phyloP scores from a whole-genome alignment of 2,113 vertebrate genomes.

The Takifugu flavidus region DNA sequence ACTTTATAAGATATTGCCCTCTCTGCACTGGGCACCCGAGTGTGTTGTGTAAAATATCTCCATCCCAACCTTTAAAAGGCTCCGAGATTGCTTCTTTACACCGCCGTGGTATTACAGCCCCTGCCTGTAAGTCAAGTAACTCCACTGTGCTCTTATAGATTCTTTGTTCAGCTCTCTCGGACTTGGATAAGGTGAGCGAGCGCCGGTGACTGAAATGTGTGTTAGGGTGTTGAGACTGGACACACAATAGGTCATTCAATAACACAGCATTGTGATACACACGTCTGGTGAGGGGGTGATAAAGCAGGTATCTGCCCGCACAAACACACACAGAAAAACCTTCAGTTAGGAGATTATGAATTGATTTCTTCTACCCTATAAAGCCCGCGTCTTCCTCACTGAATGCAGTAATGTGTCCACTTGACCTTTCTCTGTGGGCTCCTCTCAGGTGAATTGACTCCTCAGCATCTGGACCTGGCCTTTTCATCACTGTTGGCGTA shows the following conservation, averaged over 20 bases:
- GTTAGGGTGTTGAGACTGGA: constrained; percentile 48
- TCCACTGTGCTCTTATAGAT: constrained; percentile 47
- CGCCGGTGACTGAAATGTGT: constrained; percentile 39
- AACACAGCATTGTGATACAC: constrained; percentile 46
- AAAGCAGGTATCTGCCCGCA: constrained; percentile 23
- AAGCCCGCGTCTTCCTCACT: constrained; percentile 62
- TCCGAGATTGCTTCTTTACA: constrained; percentile 41
- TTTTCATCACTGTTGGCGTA: constrained; percentile 63
- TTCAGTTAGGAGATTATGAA: constrained; percentile 74
- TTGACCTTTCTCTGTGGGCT: constrained; percentile 72
- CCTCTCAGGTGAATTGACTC: constrained; percentile 73
- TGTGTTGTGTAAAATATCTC: constrained; percentile 46
- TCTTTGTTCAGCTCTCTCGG: constrained; percentile 27
- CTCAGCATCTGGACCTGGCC: constrained; percentile 71
- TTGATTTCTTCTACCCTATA: constrained; percentile 73
- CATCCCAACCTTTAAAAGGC: constrained; percentile 34
- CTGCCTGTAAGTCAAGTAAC: constrained; percentile 23
- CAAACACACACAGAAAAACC: constrained; percentile 44
- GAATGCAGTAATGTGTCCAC: constrained; percentile 63
- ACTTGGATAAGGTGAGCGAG: constrained; percentile 40
- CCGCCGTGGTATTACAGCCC: constrained; percentile 19
- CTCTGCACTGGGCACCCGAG: constrained; percentile 33
- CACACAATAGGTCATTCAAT: constrained; percentile 69
- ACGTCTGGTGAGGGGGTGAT: constrained; percentile 53
- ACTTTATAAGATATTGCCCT: constrained; percentile 46